A percentile compares a stretch with the other conserved stretches of the same genome.
These are phyloP conservation scores for Nasalis larvatus DNA, from an alignment of 2,113 vertebrate genomes.

Conservation along the genomic window DNA sequence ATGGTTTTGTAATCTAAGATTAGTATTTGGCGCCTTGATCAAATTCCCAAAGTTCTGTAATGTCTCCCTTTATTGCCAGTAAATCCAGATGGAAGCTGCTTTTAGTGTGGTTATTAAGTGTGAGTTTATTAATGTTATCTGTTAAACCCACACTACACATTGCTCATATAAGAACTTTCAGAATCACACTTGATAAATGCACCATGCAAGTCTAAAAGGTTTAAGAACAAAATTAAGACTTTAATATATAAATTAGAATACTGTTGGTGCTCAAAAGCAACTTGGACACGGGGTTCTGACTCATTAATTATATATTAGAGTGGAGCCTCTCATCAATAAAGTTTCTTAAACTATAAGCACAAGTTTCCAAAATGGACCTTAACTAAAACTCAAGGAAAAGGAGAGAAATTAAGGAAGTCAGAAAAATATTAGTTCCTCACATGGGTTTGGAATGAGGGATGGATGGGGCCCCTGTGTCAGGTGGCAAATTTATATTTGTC, in stretches of 20 bases:
- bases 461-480: background rate
- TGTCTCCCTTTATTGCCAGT: constrained; percentile 76
- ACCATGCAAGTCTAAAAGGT: constrained; percentile 41
- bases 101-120: constrained; percentile 73
- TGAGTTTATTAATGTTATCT: constrained; percentile 75
- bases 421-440: background rate
- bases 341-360: constrained; percentile 34
- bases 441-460: background rate
- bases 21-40: constrained; percentile 70
- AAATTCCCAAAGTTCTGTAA: constrained; percentile 79
- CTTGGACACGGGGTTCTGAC: constrained; percentile 31
- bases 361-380: constrained; percentile 46
- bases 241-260: constrained; percentile 64
- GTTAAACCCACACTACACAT: constrained; percentile 58
- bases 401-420: constrained; percentile 16
- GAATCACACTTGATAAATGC: constrained; percentile 58
- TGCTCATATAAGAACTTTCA: constrained; percentile 57
- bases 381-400: constrained; percentile 28
- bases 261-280: constrained; percentile 14
- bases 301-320: constrained; percentile 50
- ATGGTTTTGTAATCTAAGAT: constrained; percentile 74
- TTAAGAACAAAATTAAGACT: constrained; percentile 65
- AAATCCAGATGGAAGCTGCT: constrained; percentile 77
- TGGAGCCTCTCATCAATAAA: constrained; percentile 43
- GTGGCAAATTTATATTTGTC: background rate